These are phyloP conservation scores for Polymixis flavicincta DNA, from an alignment of 2,888 invertebrate species.

Conservation along the genomic window DNA sequence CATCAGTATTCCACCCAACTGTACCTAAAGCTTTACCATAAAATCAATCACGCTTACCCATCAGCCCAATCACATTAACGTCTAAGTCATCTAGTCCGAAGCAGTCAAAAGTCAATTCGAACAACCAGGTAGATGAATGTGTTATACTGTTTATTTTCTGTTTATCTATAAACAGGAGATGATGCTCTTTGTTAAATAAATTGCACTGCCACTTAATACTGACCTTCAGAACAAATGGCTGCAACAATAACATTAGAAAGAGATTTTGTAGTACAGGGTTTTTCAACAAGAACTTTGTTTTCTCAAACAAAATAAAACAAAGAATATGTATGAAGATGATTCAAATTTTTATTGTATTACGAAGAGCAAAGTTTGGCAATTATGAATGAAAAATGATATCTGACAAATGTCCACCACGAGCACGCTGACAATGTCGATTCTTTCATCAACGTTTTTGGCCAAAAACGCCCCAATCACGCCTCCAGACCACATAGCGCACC, in stretches of 20 bases:
- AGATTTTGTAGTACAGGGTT: not conserved
- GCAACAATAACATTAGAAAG: not conserved
- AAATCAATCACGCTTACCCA: constrained; percentile 43
- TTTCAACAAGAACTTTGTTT: no score
- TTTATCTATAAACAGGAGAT: constrained; percentile 29
- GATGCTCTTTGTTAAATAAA: constrained; percentile 14
- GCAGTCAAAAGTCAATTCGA: constrained; percentile 34
- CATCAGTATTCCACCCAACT: not conserved
- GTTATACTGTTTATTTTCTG: constrained; percentile 25
- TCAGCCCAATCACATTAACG: constrained; percentile 41
- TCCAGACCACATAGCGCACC: no score
- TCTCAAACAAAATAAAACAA: no score
- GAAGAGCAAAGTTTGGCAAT: no score
- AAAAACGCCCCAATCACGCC: no score
- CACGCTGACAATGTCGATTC: no score
- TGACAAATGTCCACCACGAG: no score
- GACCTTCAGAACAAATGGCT: constrained; percentile 16
- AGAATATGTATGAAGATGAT: no score
- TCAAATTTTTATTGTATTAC: no score
- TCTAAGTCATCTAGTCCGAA: constrained; percentile 32
- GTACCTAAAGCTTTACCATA: constrained; percentile 19
- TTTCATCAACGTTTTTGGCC: no score
- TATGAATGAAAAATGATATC: no score
- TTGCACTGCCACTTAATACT: constrained; percentile 10
- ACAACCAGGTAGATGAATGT: constrained; percentile 31